Base-by-base conservation (phyloP, 2,797 vertebrate species). In the Otus scops region DNA sequence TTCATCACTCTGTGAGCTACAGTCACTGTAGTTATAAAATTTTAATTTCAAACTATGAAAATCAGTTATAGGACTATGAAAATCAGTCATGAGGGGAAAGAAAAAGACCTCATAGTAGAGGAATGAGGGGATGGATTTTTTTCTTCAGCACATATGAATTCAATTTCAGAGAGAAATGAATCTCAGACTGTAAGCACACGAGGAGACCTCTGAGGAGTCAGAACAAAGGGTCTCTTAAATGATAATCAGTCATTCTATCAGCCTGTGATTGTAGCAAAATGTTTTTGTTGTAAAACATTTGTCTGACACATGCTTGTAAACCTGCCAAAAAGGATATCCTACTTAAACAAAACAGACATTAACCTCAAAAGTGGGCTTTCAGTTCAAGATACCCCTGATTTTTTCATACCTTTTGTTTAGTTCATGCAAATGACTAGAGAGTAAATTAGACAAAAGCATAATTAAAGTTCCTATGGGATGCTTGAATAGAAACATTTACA, bases 141-240 rank as follows among this genome's bases (percentile, higher is more conserved):
- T 96, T 90, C 92, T 95, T 77, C 36, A 92, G 71, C 74, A 95
- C 95, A 97, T 93, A 96, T 68, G 97, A 96, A 93, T 82, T 94
- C 79, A 94, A 92, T 98, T 98, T 97, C 12, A 20, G 63, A 91
- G 50, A 93, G 65, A 92, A 97, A 95, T 93, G 59, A 96, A 97
- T 81, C 61, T 94, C 91, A 84, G 91, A 93, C 91, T 97, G 88
- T 73, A 88, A 95, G 91, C 70, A 94, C 79, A 95, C 48, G 53
- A 97, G 83, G 30, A 96, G 93, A 97, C 85, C 79, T 63, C 70
- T 63, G 81, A 96, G 60, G 68, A 96, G 71, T 39, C 85, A 85
- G 93, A 97, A 98, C 94, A 96, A 97, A 98, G 94, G 75, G 74
- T 85, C n/a, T 86, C 74, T 97, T 91, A 96, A 97, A 96, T 76